Base-by-base conservation (phyloP, 2,113 vertebrate species). In the Rhabdornis inornatus region DNA sequence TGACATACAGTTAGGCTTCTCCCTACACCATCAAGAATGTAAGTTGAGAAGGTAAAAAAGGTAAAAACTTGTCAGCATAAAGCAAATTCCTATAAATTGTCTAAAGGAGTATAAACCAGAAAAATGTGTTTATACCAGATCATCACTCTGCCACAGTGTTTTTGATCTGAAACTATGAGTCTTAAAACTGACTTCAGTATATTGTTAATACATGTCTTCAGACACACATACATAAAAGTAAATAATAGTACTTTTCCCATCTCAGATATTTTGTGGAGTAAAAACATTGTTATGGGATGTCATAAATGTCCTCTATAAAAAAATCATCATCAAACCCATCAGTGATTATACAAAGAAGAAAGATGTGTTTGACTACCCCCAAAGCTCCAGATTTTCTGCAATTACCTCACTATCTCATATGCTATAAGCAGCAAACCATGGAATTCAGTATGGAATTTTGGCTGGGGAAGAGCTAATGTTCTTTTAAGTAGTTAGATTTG, bases 391-490 rank as follows among this genome's bases (percentile, higher is more conserved):
- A 71, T 57, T 72, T 94, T 56, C 63, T 88, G 49, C 45, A 72
- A 11, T 42, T 90, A 68, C 13, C 11, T 68, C 0, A 0, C 28
- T 55, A 75, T 7, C 12, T 85, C 3, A 1, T 28, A 27, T 5
- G 30, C 22, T 37, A 14, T 40, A 61, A 80, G 24, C 22, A 72
- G 71, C 17, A 61, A 18, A 42, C 37, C 23, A 55, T 10, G 30
- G 40, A 83, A 88, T 39, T 83, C 19, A 18, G 25, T 27, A 22
- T 13, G 24, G 24, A 55, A 9, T 49, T 55, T 69, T 63, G 31
- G 2, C 22, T 42, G 42, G 17, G 15, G 9, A 63, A 63, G 10
- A 11, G 14, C 40, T 76, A 25, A 31, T 35, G 2, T 5, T 55
- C 63, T 19, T 49, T 68, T 9, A 35, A 33, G 31, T 23, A 55